These are phyloP conservation scores for Leptinotarsa juncta DNA, from an alignment of 2,888 invertebrate genomes.

Conservation along the genomic window DNA sequence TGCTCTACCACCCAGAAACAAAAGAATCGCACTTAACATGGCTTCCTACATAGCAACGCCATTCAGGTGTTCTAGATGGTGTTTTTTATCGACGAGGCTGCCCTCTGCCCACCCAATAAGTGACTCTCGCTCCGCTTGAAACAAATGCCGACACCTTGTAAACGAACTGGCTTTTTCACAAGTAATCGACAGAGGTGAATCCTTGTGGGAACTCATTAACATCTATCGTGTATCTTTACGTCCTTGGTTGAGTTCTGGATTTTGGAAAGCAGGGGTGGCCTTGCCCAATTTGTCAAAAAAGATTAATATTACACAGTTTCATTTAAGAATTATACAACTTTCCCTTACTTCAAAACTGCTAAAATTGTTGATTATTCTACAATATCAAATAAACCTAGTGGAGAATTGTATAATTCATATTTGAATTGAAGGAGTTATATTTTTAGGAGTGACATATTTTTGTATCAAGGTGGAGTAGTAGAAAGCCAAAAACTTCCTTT, in stretches of 20 bases:
- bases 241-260: constrained; percentile 15
- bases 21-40: constrained; percentile 64
- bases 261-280: constrained; percentile 11
- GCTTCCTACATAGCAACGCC: constrained; percentile 65
- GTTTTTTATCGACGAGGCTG: constrained; percentile 60
- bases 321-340: too few relatives aligned
- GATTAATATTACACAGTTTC: too few relatives aligned
- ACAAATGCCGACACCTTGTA: constrained; percentile 62
- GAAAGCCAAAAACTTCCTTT: too few relatives aligned
- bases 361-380: too few relatives aligned
- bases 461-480: too few relatives aligned
- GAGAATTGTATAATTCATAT: too few relatives aligned
- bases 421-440: too few relatives aligned
- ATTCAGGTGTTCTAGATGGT: constrained; percentile 64
- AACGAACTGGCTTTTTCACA: constrained; percentile 47
- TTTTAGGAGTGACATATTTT: too few relatives aligned
- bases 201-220: constrained; percentile 38
- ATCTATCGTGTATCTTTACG: constrained; percentile 20
- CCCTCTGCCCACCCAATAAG: constrained; percentile 65
- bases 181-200: constrained; percentile 33
- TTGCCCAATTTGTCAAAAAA: background rate
- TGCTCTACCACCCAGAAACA: constrained; percentile 65
- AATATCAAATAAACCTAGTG: too few relatives aligned
- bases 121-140: constrained; percentile 48
- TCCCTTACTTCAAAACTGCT: too few relatives aligned